Percentiles rank a stretch among this genome's conserved stretches.
Conservation (phyloP, 1,140 invertebrate genomes). For the Sminthurides bifidus region DNA sequence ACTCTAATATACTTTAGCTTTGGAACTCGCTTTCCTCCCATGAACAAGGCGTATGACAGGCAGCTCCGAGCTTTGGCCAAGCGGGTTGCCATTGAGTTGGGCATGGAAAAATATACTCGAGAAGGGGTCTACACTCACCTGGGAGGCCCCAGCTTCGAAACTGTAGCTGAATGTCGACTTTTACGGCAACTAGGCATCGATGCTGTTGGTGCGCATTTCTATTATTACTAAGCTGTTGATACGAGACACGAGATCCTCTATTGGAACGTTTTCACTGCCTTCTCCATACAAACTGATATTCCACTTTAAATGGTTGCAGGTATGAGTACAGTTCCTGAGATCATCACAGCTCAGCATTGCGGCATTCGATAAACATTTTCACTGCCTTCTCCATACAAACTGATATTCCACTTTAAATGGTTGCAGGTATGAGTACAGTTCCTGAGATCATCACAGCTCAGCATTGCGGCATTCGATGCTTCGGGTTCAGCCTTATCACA, state of each 20-base stretch:
- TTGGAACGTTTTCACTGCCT: too few relatives aligned
- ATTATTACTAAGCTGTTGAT: too few relatives aligned
- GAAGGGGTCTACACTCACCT: slow-evolving; percentile 87
- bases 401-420: too few relatives aligned
- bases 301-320: too few relatives aligned
- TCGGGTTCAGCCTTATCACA: slow-evolving; percentile 84
- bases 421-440: slow-evolving; percentile 85
- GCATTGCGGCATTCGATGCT: slow-evolving; percentile 80
- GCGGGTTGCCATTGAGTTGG: slow-evolving; percentile 56
- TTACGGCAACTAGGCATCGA: slow-evolving; percentile 76
- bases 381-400: too few relatives aligned
- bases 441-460: slow-evolving; percentile 73
- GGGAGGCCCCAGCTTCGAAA: slow-evolving; percentile 87
- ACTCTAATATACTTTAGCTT: too few relatives aligned
- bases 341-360: slow-evolving; percentile 74
- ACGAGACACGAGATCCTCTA: too few relatives aligned
- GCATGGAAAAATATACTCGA: slow-evolving; percentile 55
- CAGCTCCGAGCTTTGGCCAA: slow-evolving; percentile 57
- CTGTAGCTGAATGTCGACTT: slow-evolving; percentile 67
- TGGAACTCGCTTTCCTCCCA: slow-evolving; percentile 78
- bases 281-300: too few relatives aligned
- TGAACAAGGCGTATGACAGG: slow-evolving; percentile 78
- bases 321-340: slow-evolving; percentile 86
- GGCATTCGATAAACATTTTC: slow-evolving; percentile 75
- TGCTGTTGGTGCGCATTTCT: slow-evolving; percentile 70